These are phyloP conservation scores for Diplodus sargus DNA, from an alignment of 2,797 vertebrate genomes.

Conservation along the genomic window DNA sequence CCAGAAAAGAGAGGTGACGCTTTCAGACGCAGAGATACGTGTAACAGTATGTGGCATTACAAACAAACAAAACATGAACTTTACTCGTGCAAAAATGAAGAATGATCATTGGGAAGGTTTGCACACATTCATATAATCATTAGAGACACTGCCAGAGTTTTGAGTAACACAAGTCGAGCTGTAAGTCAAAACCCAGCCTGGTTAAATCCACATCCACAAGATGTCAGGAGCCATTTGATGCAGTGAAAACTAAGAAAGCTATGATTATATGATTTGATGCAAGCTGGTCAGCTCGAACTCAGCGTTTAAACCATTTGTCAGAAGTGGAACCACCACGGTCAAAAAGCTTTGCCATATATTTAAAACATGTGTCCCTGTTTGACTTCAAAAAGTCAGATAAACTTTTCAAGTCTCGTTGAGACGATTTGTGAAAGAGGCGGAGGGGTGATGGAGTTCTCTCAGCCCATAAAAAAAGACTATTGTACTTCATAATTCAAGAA, in stretches of 20 bases:
- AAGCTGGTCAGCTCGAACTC: neutral
- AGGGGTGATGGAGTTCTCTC: neutral
- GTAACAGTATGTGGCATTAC: neutral
- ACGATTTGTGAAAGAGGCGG: neutral
- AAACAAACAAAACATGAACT: neutral
- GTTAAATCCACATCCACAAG: neutral
- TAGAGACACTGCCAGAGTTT: neutral
- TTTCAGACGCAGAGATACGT: constrained; percentile 12
- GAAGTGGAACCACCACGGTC: neutral
- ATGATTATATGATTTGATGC: neutral
- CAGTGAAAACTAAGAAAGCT: neutral
- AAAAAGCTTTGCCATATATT: neutral
- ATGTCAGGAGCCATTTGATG: neutral
- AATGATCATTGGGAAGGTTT: neutral
- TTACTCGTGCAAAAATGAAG: neutral
- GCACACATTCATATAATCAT: neutral
- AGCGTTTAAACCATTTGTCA: neutral
- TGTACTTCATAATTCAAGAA: neutral
- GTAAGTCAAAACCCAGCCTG: neutral
- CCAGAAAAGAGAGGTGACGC: constrained; percentile 22
- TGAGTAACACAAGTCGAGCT: neutral
- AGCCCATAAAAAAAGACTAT: neutral
- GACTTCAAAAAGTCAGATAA: neutral
- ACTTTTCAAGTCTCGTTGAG: neutral
- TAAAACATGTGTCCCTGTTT: neutral